Conservation (phyloP, 2,113 vertebrate species). For the Coturnix japonica region DNA sequence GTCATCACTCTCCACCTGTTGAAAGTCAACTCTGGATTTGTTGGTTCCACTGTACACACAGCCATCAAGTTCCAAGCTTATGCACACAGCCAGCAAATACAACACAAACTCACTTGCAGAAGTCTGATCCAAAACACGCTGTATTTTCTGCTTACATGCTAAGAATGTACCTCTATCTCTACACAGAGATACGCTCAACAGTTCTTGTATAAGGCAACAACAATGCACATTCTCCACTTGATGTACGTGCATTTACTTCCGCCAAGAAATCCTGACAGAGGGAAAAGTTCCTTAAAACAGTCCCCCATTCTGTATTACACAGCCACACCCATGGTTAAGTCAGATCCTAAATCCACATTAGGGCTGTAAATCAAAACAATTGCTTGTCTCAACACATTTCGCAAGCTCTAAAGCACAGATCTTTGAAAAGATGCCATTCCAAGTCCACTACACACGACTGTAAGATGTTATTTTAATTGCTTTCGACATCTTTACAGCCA, state of each 20-base stretch:
- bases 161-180: not conserved
- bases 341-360: not conserved
- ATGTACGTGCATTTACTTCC: not conserved
- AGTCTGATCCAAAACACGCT: not conserved
- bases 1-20: not conserved
- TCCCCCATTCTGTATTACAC: not conserved
- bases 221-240: not conserved
- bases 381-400: not conserved
- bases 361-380: not conserved
- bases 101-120: not conserved
- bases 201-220: not conserved
- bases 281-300: not conserved
- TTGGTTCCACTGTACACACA: not conserved
- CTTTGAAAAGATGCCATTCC: not conserved
- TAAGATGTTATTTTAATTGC: not conserved
- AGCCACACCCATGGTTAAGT: not conserved
- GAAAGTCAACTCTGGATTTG: not conserved
- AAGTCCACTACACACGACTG: not conserved
- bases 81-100: not conserved
- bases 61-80: not conserved
- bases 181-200: not conserved
- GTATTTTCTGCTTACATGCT: accelerated
- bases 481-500: not conserved
- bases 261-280: not conserved
- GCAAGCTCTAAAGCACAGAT: not conserved